These are phyloP conservation scores for Xanthorhoe spadicearia DNA, from an alignment of 2,888 invertebrate species.

Conservation along the genomic window DNA sequence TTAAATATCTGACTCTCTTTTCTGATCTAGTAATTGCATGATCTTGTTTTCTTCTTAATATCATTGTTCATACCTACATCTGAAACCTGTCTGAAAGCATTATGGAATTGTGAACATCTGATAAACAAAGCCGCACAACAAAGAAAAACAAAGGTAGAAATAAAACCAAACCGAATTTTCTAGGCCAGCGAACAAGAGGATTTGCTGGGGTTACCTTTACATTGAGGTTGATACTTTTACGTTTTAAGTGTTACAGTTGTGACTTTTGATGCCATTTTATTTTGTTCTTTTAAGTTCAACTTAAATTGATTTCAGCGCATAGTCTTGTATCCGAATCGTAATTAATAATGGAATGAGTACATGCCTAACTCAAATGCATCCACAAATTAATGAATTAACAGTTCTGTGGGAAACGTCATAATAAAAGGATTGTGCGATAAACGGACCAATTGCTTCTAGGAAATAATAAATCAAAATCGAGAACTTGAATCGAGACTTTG, in stretches of 20 bases:
- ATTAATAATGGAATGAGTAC: background rate
- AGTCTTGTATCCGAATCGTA: background rate
- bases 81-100: conserved; percentile 1
- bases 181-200: conserved; percentile 10
- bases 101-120: conserved; percentile 20
- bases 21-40: background rate
- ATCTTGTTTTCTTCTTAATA: background rate
- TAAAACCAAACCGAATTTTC: conserved; percentile 35
- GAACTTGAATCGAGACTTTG: background rate
- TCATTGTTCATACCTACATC: background rate
- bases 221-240: background rate
- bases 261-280: background rate
- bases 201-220: background rate
- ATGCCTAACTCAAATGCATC: too few species aligned
- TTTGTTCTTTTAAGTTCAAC: background rate
- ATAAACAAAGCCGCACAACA: conserved; percentile 27
- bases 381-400: background rate
- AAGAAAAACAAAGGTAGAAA: conserved; percentile 26
- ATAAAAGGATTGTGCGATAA: conserved; percentile 22
- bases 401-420: conserved; percentile 3
- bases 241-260: background rate
- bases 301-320: background rate
- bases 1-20: background rate
- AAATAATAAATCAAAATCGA: background rate
- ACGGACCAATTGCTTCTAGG: background rate